A percentile compares a stretch with the other conserved stretches of the same genome.
These are phyloP conservation scores for Caenorhabditis tropicalis DNA, from an alignment of 1,140 invertebrate genomes.

Conservation along the genomic window DNA sequence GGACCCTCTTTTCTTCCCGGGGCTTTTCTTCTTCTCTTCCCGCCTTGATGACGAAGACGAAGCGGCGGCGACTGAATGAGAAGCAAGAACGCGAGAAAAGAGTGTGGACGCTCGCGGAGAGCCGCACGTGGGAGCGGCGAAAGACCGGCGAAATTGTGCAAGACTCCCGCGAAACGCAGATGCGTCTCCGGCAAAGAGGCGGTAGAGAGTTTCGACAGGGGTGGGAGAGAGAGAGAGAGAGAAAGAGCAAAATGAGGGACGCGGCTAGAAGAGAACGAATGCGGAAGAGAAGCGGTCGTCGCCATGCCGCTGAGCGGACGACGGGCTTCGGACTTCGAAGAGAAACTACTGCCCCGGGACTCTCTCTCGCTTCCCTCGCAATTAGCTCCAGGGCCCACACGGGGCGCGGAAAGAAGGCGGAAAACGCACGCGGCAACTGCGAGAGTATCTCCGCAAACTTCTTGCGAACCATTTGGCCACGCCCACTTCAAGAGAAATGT, in stretches of 20 bases:
- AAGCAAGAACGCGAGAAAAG: slow-evolving; percentile 14
- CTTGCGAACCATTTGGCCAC: slow-evolving; percentile 9
- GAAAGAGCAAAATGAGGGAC: not conserved
- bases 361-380: slow-evolving; percentile 11
- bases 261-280: not conserved
- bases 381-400: not conserved
- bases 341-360: not conserved
- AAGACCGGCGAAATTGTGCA: not conserved
- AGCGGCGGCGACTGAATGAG: not conserved
- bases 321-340: not conserved
- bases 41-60: slow-evolving; percentile 40
- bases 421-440: not conserved
- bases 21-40: not conserved
- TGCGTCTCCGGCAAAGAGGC: not conserved
- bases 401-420: not conserved
- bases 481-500: slow-evolving; percentile 33
- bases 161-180: slow-evolving; percentile 21
- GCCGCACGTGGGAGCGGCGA: slow-evolving; percentile 28
- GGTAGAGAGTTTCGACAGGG: too few species aligned
- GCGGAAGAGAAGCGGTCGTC: slow-evolving; percentile 30
- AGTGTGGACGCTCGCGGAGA: slow-evolving; percentile 22
- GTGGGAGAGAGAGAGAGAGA: too few species aligned
- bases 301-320: not conserved
- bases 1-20: not conserved
- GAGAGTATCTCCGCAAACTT: too few species aligned